Conservation (phyloP, 1,140 invertebrate species). For the Xylocopa sonorina region DNA sequence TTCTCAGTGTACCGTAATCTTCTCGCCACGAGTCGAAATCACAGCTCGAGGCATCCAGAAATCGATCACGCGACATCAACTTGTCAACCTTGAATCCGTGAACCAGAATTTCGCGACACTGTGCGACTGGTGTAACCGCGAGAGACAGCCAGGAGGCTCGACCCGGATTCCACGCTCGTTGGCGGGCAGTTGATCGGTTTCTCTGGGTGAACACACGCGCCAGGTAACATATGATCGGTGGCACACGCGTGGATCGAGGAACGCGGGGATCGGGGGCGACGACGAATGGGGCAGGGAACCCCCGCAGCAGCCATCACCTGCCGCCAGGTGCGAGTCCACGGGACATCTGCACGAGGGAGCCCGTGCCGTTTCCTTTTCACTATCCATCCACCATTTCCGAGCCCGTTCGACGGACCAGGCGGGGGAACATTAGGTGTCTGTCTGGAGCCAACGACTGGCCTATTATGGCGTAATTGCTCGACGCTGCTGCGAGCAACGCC, state of each 20-base stretch:
- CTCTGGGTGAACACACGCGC: background rate
- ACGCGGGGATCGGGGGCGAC: background rate
- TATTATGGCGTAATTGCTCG: slow-evolving; percentile 27
- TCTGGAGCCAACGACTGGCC: background rate
- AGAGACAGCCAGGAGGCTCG: background rate
- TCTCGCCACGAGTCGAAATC: no score
- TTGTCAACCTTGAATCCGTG: background rate
- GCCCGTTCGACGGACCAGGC: background rate
- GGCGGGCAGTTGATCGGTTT: slow-evolving; percentile 32
- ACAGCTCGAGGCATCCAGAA: background rate
- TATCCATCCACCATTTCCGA: slow-evolving; percentile 8
- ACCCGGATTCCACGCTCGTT: slow-evolving; percentile 1
- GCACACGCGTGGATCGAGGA: slow-evolving; percentile 18
- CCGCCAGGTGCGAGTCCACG: slow-evolving; percentile 74
- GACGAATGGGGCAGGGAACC: slow-evolving; percentile 42
- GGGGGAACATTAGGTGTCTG: slow-evolving; percentile 19
- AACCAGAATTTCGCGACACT: background rate
- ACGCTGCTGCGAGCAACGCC: background rate
- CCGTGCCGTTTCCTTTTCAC: slow-evolving; percentile 56
- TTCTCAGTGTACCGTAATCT: no score
- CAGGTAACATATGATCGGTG: slow-evolving; percentile 31
- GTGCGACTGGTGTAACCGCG: background rate
- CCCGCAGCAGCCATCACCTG: slow-evolving; percentile 71
- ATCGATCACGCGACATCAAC: no score
- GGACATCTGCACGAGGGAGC: slow-evolving; percentile 74